Base-by-base conservation (phyloP, 2,888 invertebrate species). In the Taenaris catops region DNA sequence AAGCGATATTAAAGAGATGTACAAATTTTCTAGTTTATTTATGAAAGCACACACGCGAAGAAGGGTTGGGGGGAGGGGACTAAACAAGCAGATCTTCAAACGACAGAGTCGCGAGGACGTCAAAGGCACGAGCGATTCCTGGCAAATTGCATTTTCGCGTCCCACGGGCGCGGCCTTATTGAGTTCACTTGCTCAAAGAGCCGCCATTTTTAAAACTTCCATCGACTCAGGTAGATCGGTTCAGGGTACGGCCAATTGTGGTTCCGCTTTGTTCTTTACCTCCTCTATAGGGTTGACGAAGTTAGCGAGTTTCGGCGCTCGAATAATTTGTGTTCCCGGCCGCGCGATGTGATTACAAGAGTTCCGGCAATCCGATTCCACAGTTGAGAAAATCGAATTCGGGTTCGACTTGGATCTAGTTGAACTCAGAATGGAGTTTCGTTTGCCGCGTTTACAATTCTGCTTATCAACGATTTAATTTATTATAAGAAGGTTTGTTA, bases 141-240 rank as follows among this genome's bases (percentile, higher is more conserved):
- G 50, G 51, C 72, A 75, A 83, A 84, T 84, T 79, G 67, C 70
- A 81, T 86, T 83, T 83, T 70, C 80, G 76, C 83, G 80, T 84
- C 83, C 83, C 84, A 70, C 71, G 75, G 76, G 79, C 70, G 61
- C 52, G 57, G 60, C 66, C 65, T 79, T 78, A 86, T 86, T 68
- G 81, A 81, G 70, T 86, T 81, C 70, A 25, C 8, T 40, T 63
- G 65, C 62, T 83, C 83, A 81, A 81, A 86, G 81, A 81, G 74
- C 74, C 66, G 76, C 76, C 79, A 79, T 81, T 83, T 83, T 83
- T 79, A 78, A 81, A 81, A 80, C 62, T 80, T 79, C 69, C 66
- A 73, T 68, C 67, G 67, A 72, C 64, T 63, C 75, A 79, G 78
- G 79, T 79, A 78, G 63, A 49, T 48, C 44, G 65, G 57, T 58